A percentile compares a stretch with the other conserved stretches of the same genome.
phyloP scores from a whole-genome alignment of 2,888 invertebrate species.

The Caenorhabditis virilis region DNA sequence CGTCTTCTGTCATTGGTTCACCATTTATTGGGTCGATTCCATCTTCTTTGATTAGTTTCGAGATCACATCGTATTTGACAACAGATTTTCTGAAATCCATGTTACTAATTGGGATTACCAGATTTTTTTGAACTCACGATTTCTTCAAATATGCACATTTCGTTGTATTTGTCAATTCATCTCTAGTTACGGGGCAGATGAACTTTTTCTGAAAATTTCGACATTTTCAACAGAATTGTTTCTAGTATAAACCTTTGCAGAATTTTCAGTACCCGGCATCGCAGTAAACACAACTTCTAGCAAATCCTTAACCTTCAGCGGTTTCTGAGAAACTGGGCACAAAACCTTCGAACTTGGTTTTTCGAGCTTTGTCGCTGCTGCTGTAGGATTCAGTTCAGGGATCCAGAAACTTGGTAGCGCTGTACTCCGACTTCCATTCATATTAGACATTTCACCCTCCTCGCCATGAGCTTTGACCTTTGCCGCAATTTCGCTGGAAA shows the following conservation, averaged over 20 bases:
- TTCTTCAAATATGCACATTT: conserved; percentile 89
- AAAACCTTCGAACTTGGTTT: conserved; percentile 82
- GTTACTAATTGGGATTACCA: background rate
- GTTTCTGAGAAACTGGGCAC: conserved; percentile 84
- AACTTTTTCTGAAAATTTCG: conserved; percentile 81
- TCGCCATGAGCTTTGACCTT: conserved; percentile 51
- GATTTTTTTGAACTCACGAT: conserved; percentile 74
- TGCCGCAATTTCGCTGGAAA: conserved; percentile 42
- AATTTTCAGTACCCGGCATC: conserved; percentile 82
- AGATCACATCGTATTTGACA: conserved; percentile 92
- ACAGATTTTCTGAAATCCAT: conserved; percentile 81
- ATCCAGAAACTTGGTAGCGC: conserved; percentile 70
- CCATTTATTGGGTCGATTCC: conserved; percentile 92
- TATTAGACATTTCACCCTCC: conserved; percentile 53
- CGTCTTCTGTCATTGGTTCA: conserved; percentile 78
- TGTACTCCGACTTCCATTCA: conserved; percentile 41
- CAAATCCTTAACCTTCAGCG: conserved; percentile 87
- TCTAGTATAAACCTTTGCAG: conserved; percentile 18
- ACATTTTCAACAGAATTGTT: no score
- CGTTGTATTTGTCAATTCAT: conserved; percentile 89
- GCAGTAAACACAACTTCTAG: conserved; percentile 89
- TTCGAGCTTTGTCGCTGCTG: conserved; percentile 77
- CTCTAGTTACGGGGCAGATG: conserved; percentile 96
- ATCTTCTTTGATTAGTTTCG: conserved; percentile 92
- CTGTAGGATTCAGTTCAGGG: conserved; percentile 88